Evolutionary conservation across 2,888 invertebrate species (phyloP), one percentile per base, ranked within the genome.

Genomic region (Zonitis immaculata): DNA sequence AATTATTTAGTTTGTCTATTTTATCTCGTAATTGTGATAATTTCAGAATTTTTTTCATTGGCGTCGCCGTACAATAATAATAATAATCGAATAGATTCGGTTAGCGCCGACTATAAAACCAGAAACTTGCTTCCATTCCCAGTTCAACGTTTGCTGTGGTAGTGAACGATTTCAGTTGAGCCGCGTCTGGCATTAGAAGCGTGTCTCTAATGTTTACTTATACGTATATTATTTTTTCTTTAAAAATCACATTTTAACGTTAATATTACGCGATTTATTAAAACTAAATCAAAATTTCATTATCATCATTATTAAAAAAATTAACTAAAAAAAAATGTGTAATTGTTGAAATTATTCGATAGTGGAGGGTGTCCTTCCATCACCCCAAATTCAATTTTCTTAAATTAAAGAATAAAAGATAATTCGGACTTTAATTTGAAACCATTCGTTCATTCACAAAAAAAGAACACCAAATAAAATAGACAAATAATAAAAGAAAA

Each of bases 191-290:
- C 66, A 74, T 76, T 44, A 14, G 26, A 9, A 18, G 1, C 35
- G 35, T 18, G 35, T 18, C 1, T 28, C 2, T 27, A 4, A n/a
- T 28, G 3, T n/a, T 5, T 12, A 6, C 12, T 12, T 5, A 32
- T 14, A 2, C n/a, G 12, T 27, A 28, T 48, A 16, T 22, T n/a
- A 22, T 32, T 49, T 26, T 30, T 32, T 26, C 39, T 27, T 73
- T 74, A 56, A 68, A 66, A 66, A 78, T n/a, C n/a, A n/a, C n/a
- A 77, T 65, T 73, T 76, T 6, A 77, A 76, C 77, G 70, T 73
- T 58, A 71, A 78, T 77, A 75, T 76, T 72, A 68, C 78, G 49
- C 51, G 47, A 49, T 51, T 43, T 53, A 44, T 42, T 44, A 32
- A 45, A 26, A 51, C 42, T 42, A 44, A 51, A n/a, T n/a, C n/a